Evolutionary conservation across 1,140 invertebrate genomes (phyloP).

Genomic region (Phocides pigmalion): DNA sequence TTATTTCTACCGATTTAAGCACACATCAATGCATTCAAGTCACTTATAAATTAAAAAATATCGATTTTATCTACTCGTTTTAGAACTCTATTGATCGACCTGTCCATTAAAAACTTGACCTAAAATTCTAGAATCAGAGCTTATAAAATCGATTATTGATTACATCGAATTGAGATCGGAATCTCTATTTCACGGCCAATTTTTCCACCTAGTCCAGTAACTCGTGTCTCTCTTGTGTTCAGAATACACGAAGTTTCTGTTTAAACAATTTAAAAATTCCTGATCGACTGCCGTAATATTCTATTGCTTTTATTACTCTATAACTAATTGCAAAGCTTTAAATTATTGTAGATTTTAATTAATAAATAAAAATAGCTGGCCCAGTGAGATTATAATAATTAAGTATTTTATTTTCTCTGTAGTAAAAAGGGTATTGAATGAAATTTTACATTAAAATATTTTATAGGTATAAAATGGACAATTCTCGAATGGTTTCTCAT

Average conservation of each 20-base stretch:
- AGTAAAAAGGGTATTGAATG: conserved; percentile 5
- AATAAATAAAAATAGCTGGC: conserved; percentile 57
- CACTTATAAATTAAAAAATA: too few species aligned
- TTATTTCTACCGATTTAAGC: too few species aligned
- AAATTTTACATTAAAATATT: conserved; percentile 8
- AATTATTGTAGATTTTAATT: conserved; percentile 54
- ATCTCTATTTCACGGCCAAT: conserved; percentile 39
- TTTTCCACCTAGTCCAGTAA: conserved; percentile 32
- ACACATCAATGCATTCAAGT: too few species aligned
- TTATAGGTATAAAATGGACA: neutral
- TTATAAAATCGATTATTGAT: too few species aligned
- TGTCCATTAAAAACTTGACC: too few species aligned
- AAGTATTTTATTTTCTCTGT: conserved; percentile 44
- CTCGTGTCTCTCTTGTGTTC: conserved; percentile 44
- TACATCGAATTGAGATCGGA: too few species aligned
- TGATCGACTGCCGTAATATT: conserved; percentile 15
- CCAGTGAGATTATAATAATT: conserved; percentile 68
- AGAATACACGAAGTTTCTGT: conserved; percentile 47
- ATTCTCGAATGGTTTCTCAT: neutral
- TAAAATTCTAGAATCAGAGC: too few species aligned
- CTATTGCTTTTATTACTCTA: conserved; percentile 33
- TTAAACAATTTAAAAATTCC: conserved; percentile 24
- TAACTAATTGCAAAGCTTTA: conserved; percentile 55
- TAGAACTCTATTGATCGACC: too few species aligned
- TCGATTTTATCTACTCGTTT: too few species aligned